A percentile compares a stretch with the other conserved stretches of the same genome.
Evolutionary conservation across 2,888 invertebrate species (phyloP).

Genomic region (Allacma fusca): DNA sequence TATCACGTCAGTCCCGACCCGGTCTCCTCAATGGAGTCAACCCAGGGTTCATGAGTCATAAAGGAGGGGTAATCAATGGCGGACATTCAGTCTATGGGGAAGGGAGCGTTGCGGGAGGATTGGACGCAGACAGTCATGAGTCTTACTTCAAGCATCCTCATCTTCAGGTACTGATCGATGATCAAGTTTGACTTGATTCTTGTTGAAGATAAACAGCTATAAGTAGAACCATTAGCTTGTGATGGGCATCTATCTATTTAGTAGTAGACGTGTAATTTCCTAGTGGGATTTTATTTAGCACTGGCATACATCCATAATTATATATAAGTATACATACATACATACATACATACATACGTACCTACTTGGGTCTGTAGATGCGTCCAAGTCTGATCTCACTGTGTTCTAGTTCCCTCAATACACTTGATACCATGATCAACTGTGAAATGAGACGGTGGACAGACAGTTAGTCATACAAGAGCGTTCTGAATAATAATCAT

Average conservation of each 20-base stretch:
- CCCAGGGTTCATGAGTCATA: slow-evolving; percentile 25
- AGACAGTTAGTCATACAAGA: not conserved
- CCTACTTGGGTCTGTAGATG: too few relatives aligned
- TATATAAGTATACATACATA: too few relatives aligned
- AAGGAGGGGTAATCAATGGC: slow-evolving; percentile 28
- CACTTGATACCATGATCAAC: not conserved
- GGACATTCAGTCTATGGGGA: slow-evolving; percentile 34
- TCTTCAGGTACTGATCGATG: slow-evolving; percentile 62
- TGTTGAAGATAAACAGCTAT: too few relatives aligned
- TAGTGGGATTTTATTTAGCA: too few relatives aligned
- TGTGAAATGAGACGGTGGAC: slow-evolving; percentile 23
- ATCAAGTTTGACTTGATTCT: too few relatives aligned
- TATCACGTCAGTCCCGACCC: slow-evolving; percentile 49
- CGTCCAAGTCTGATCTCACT: not conserved
- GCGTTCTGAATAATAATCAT: not conserved
- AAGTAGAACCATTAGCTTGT: too few relatives aligned
- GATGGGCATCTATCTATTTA: too few relatives aligned
- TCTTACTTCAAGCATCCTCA: slow-evolving; percentile 64
- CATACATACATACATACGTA: too few relatives aligned
- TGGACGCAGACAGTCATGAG: slow-evolving; percentile 41
- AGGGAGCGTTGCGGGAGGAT: slow-evolving; percentile 24
- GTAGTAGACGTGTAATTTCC: too few relatives aligned
- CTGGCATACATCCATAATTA: too few relatives aligned
- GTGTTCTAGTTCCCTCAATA: not conserved
- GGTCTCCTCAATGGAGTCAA: slow-evolving; percentile 20